A percentile compares a stretch with the other conserved stretches of the same genome.
These are phyloP conservation scores for Phyllotis vaccarum DNA, from an alignment of 2,797 vertebrate species.

Conservation along the genomic window DNA sequence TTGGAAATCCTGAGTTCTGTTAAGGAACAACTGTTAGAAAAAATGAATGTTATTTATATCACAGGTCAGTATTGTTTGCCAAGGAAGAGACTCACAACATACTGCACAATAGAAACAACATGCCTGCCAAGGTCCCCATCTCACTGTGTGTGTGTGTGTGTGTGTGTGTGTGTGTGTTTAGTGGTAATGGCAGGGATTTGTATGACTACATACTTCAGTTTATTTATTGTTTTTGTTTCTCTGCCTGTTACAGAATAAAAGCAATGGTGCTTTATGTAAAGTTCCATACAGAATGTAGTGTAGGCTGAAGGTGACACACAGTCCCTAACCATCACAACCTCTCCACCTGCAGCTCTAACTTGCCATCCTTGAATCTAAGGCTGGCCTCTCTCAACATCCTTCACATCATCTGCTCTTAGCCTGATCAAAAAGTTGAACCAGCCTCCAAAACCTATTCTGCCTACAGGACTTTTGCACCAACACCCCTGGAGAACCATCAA, in stretches of 20 bases:
- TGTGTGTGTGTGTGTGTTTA: background rate
- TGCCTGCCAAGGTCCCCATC: background rate
- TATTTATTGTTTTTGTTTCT: conserved; percentile 7
- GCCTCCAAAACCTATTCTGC: background rate
- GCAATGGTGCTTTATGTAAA: background rate
- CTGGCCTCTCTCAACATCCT: background rate
- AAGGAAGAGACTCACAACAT: background rate
- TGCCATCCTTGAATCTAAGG: background rate
- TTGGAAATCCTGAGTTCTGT: conserved; percentile 25
- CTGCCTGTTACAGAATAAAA: conserved; percentile 21
- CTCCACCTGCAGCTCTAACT: background rate
- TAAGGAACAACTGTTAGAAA: conserved; percentile 9
- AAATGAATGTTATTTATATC: background rate
- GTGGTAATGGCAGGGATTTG: background rate
- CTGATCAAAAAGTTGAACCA: background rate
- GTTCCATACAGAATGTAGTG: background rate
- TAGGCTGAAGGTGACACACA: background rate
- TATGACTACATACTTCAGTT: background rate
- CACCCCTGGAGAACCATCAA: conserved; percentile 13
- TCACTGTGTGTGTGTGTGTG: background rate
- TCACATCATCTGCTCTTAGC: background rate
- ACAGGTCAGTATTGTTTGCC: conserved; percentile 17
- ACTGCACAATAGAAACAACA: background rate
- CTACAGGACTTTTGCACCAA: conserved; percentile 30
- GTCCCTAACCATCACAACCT: background rate